phyloP scores from a whole-genome alignment of 1,140 invertebrate species.

The Drosophila gunungcola region DNA sequence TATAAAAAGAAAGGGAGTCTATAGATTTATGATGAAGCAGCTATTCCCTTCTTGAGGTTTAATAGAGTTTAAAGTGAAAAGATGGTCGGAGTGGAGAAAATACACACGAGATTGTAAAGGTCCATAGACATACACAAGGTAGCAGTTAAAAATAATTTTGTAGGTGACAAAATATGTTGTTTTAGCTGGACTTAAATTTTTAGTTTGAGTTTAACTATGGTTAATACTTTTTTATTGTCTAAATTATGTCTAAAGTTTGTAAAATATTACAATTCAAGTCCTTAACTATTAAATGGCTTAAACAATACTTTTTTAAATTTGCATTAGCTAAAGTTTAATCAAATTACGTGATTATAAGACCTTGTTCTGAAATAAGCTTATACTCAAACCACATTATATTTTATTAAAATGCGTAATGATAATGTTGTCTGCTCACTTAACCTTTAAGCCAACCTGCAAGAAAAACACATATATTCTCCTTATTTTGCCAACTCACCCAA shows the following conservation, averaged over 20 bases:
- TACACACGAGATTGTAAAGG: background rate
- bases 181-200: no score
- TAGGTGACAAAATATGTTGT: no score
- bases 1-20: conserved; percentile 17
- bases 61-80: background rate
- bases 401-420: background rate
- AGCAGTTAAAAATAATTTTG: no score
- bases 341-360: background rate
- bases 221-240: no score
- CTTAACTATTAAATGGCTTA: no score
- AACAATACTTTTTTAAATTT: no score
- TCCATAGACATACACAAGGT: background rate
- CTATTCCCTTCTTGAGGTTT: conserved; percentile 23
- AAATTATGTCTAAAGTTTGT: no score
- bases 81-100: no score
- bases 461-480: conserved; percentile 17
- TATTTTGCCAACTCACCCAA: conserved; percentile 41
- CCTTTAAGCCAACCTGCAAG: background rate
- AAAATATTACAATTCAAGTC: no score
- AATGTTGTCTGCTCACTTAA: background rate
- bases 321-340: no score
- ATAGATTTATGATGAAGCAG: conserved; percentile 23
- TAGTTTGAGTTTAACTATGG: no score
- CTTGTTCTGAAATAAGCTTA: background rate
- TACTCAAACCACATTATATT: background rate